Conservation (phyloP, 2,888 invertebrate species). For the Amorpha juglandis region DNA sequence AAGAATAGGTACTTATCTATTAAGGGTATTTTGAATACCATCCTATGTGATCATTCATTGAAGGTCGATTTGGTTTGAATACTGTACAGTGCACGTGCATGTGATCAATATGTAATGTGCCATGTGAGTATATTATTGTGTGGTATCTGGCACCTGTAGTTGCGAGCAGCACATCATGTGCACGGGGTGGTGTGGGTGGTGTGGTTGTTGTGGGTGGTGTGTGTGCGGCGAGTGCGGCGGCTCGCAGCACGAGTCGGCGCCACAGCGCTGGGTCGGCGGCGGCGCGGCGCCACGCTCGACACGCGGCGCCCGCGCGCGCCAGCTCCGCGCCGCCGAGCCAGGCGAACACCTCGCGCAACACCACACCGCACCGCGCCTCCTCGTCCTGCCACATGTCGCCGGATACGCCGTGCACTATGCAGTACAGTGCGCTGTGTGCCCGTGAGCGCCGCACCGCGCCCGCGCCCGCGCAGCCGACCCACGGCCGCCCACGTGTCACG, state of each 20-base stretch:
- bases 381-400: constrained; percentile 37
- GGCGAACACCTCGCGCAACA: constrained; percentile 49
- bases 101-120: too few relatives aligned
- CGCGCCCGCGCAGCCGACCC: too few relatives aligned
- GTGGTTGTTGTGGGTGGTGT: too few relatives aligned
- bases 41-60: too few relatives aligned
- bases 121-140: too few relatives aligned
- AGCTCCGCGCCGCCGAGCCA: constrained; percentile 49
- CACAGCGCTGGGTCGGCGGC: constrained; percentile 55
- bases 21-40: too few relatives aligned
- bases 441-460: too few relatives aligned
- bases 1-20: too few relatives aligned
- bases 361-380: constrained; percentile 39
- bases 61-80: too few relatives aligned
- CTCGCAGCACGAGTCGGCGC: constrained; percentile 51
- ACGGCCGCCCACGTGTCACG: background rate
- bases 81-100: too few relatives aligned
- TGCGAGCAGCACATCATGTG: background rate
- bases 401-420: background rate
- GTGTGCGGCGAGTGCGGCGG: background rate
- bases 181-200: constrained; percentile 17
- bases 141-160: constrained; percentile 1
- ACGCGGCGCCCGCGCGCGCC: constrained; percentile 54
- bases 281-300: constrained; percentile 61
- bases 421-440: background rate